Evolutionary conservation across 2,113 vertebrate species (phyloP), one percentile per base, ranked within the genome.

Genomic region (Podarcis raffonei): DNA sequence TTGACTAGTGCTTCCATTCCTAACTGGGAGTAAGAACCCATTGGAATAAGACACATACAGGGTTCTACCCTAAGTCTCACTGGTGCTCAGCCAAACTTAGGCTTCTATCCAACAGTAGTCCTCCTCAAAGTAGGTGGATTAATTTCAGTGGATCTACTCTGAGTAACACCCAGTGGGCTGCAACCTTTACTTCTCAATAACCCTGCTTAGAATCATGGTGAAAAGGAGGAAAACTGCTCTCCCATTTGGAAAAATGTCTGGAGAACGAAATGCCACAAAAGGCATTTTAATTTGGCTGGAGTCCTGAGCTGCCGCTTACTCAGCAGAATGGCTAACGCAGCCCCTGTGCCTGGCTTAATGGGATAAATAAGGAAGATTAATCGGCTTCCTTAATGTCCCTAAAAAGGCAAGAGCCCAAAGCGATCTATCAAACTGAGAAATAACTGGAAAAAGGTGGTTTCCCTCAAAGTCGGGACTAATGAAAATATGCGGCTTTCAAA

Each of bases 391-490:
- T 86, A 82, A 89, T 88, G 78, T 85, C 88, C 87, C 81, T 90
- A 82, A 86, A 87, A 89, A 92, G 89, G 91, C 11, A 5, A 89
- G 48, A 85, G 25, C 0, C 92, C 87, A 75, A 86, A 90, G 94
- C 92, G 91, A 92, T 87, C 91, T 91, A 84, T 94, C 92, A 90
- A 69, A 87, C 91, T 95, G 93, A 92, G 93, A 92, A 95, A 90
- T 71, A 89, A 95, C 93, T 94, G 94, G 89, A 89, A 91, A 94
- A 94, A 87, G 68, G 32, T 35, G 79, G 62, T 83, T 88, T 93
- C 93, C 80, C 84, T 92, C 93, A 91, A 94, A 96, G 95, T 94
- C 94, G 91, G 90, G 92, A 85, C 90, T 93, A 92, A 96, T 92
- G 95, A 95, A 94, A 96, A 89, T 90, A 88, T 89, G 89, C 81